Base-by-base conservation (phyloP, 2,888 invertebrate species). In the Thereva unica region DNA sequence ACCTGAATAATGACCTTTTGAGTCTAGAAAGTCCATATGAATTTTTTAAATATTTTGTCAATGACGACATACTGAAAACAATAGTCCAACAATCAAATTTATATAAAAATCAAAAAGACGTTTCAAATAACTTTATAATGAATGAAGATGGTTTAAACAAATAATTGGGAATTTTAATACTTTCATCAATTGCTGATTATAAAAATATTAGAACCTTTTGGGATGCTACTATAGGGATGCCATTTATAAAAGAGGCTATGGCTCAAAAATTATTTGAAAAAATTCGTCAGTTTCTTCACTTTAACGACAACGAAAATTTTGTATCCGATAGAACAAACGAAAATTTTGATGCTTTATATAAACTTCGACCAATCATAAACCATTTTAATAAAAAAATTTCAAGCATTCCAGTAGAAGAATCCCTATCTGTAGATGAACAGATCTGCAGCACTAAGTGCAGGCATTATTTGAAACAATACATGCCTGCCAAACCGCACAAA, bases 401-500 rank as follows among this genome's bases (percentile, higher is more conserved):
- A 45, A 45, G 5, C 4, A 12, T 45, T 4, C 4, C 45, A 4
- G 10, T 7, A 12, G 45, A 45, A 45, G 45, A 45, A 45, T 45
- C 5, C 4, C n/a, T 45, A 4, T 45, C 45, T 6, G 45, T 45
- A 4, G 45, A 45, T 45, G 9, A 45, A 45, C 45, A 45, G 10
- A 45, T 45, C 10, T 45, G 45, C 10, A 9, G n/a, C 4, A 6
- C 45, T n/a, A n/a, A n/a, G n/a, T n/a, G 45, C 9, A 45, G 10
- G 10, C 4, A 6, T 7, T 45, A 67, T 57, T 54, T 71, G 35
- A 47, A 65, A 38, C 69, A 72, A 63, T 72, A 71, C 50, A 67
- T 72, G 67, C 70, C 69, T 9, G 56, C 57, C 34, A 72, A 71
- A 47, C 67, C 67, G 3, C 67, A 64, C 42, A 64, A 53, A 41